These are phyloP conservation scores for Acholoe squamosa DNA, from an alignment of 2,888 invertebrate species.

Conservation along the genomic window DNA sequence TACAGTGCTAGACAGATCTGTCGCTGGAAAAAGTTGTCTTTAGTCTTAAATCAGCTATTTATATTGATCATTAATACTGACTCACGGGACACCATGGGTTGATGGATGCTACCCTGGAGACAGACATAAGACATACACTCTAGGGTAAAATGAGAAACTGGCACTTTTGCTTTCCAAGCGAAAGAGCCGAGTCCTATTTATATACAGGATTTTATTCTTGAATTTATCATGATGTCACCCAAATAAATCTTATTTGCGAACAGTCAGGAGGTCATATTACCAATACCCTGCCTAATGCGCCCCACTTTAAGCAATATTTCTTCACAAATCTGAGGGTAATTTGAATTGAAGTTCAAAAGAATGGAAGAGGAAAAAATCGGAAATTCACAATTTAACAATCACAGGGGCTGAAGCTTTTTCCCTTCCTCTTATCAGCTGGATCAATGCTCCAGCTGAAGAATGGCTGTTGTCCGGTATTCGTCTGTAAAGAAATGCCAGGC, in stretches of 20 bases:
- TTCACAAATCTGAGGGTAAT: neutral
- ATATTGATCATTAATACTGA: no score
- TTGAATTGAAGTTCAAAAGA: constrained; percentile 1
- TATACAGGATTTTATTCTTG: no score
- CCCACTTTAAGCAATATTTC: neutral
- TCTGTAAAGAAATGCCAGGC: neutral
- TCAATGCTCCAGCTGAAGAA: neutral
- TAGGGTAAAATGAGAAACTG: no score
- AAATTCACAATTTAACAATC: constrained; percentile 38
- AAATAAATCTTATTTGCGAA: neutral
- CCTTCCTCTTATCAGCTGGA: neutral
- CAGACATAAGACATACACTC: no score
- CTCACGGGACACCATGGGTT: no score
- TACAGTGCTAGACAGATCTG: no score
- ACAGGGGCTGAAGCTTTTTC: neutral
- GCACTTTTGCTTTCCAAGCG: no score
- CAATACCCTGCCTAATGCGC: neutral
- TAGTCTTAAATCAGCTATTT: no score
- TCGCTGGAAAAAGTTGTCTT: no score
- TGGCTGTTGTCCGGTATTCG: neutral
- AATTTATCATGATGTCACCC: neutral
- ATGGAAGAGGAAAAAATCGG: neutral
- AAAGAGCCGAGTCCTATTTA: no score
- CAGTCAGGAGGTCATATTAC: neutral
- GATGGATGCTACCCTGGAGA: no score